phyloP scores from a whole-genome alignment of 1,140 invertebrate species.

The Choristoneura fumiferana region DNA sequence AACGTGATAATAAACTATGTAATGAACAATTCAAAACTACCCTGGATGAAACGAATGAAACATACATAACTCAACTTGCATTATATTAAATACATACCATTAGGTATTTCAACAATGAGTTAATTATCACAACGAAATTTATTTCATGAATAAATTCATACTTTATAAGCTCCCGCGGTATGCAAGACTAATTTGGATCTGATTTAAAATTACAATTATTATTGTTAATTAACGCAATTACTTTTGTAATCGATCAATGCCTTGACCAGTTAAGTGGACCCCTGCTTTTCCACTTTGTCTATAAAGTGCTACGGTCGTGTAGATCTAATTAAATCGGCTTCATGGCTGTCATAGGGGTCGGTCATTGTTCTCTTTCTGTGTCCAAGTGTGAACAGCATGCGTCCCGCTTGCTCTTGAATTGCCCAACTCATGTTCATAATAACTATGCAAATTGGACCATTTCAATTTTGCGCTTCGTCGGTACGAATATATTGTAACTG shows the following conservation, averaged over 20 bases:
- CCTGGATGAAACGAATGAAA: too few species aligned
- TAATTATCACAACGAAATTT: too few species aligned
- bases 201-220: conserved; percentile 18
- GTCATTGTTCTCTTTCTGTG: conserved; percentile 13
- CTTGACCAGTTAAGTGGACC: conserved; percentile 1
- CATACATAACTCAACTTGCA: too few species aligned
- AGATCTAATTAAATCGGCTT: conserved; percentile 24
- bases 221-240: conserved; percentile 32
- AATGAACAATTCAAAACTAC: too few species aligned
- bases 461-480: conserved; percentile 58
- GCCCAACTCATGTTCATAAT: conserved; percentile 54
- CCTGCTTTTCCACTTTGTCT: neutral
- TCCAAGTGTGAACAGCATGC: conserved; percentile 15
- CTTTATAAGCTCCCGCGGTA: neutral
- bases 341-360: conserved; percentile 12
- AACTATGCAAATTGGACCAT: conserved; percentile 64
- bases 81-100: too few species aligned
- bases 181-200: conserved; percentile 37
- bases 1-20: too few species aligned
- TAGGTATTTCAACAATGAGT: too few species aligned
- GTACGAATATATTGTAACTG: conserved; percentile 53
- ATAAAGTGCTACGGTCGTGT: neutral
- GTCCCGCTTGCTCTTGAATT: conserved; percentile 37
- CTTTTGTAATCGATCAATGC: conserved; percentile 25
- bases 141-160: too few species aligned